These are phyloP conservation scores for Oryzias celebensis DNA, from an alignment of 2,113 vertebrate species.

Conservation along the genomic window DNA sequence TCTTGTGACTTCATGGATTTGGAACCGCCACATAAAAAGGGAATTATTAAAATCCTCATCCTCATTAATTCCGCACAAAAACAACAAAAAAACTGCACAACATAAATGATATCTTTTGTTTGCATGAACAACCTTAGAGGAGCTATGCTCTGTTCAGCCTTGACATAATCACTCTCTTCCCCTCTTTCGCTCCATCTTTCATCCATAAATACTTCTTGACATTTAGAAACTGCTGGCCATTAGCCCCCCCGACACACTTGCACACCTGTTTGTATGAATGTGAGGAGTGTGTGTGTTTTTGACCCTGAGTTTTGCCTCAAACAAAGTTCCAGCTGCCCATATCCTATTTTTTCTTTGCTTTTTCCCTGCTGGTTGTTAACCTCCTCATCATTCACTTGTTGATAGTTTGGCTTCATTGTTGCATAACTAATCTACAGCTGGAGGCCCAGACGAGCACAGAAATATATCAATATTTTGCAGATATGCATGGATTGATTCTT, in stretches of 20 bases:
- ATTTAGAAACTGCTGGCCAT: constrained; percentile 64
- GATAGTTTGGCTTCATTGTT: too few species aligned
- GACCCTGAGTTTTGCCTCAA: constrained; percentile 27
- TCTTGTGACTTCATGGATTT: too few species aligned
- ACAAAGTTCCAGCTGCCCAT: not conserved
- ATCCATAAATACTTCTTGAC: constrained; percentile 79
- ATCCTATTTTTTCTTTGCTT: not conserved
- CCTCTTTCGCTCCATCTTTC: constrained; percentile 58
- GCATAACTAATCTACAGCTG: too few species aligned
- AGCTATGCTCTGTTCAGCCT: constrained; percentile 10
- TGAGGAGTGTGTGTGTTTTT: constrained; percentile 6
- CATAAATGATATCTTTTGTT: not conserved
- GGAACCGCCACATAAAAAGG: too few species aligned
- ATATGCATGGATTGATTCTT: too few species aligned
- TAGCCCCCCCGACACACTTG: constrained; percentile 14
- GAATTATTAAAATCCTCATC: too few species aligned
- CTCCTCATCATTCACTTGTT: not conserved
- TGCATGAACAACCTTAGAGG: not conserved
- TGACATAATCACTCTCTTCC: constrained; percentile 31
- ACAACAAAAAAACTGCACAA: not conserved
- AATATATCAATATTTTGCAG: too few species aligned
- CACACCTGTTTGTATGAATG: not conserved
- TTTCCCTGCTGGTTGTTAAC: not conserved
- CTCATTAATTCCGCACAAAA: not conserved
- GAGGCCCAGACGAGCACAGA: too few species aligned